phyloP scores from a whole-genome alignment of 2,797 vertebrate genomes.

The Lutra lutra region DNA sequence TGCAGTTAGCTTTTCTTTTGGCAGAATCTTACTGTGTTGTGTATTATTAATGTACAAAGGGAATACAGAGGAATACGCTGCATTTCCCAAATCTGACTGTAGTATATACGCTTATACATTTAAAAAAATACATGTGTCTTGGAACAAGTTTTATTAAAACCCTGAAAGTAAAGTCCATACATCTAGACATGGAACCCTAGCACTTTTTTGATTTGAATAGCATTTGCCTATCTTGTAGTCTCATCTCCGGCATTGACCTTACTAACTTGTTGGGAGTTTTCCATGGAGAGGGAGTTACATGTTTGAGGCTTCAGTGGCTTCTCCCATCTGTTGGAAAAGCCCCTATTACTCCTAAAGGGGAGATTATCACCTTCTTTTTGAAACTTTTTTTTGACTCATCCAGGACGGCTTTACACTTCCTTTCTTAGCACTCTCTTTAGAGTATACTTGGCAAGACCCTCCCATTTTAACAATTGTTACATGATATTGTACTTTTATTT shows the following conservation, averaged over 20 bases:
- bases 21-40: not conserved
- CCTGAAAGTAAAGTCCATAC: not conserved
- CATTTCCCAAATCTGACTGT: not conserved
- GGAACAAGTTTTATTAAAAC: slow-evolving; percentile 19
- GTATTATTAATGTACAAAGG: not conserved
- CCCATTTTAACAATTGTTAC: not conserved
- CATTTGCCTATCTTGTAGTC: not conserved
- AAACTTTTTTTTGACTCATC: not conserved
- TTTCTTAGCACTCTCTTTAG: not conserved
- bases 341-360: not conserved
- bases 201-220: not conserved
- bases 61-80: not conserved
- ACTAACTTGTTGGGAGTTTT: slow-evolving; percentile 8
- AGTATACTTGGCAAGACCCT: not conserved
- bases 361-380: not conserved
- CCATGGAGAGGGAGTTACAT: not conserved
- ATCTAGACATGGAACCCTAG: not conserved
- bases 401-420: not conserved
- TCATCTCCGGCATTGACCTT: not conserved
- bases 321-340: not conserved
- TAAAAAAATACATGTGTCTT: not conserved
- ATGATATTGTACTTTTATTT: not conserved
- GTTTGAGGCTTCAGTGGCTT: slow-evolving; percentile 27
- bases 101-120: not conserved
- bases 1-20: not conserved